Evolutionary conservation across 2,797 vertebrate genomes (phyloP).

Genomic region (Alauda arvensis): DNA sequence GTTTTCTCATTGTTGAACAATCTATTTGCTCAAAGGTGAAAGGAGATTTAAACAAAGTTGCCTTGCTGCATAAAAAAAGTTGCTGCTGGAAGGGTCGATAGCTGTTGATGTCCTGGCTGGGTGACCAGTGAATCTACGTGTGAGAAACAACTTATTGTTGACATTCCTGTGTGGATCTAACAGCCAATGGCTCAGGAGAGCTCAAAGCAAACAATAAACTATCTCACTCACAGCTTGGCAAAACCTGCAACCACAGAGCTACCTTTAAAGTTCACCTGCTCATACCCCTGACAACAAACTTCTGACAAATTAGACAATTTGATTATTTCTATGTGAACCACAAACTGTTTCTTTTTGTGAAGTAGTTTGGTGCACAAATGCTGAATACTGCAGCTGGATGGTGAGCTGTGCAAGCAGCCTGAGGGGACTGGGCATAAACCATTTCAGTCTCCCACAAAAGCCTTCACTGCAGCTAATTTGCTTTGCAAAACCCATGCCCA

Average conservation of each 20-base stretch:
- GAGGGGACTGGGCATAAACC: background rate
- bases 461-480: background rate
- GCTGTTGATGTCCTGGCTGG: background rate
- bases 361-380: background rate
- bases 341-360: background rate
- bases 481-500: background rate
- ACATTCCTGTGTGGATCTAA: background rate
- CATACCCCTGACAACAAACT: background rate
- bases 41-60: background rate
- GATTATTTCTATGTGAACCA: background rate
- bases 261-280: background rate
- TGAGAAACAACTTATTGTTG: background rate
- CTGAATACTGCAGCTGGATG: background rate
- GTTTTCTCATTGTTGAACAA: background rate
- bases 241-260: background rate
- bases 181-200: background rate
- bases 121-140: background rate
- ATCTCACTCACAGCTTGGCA: background rate
- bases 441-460: background rate
- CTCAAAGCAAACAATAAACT: background rate
- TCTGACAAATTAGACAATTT: background rate
- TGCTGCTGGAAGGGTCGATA: background rate
- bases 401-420: background rate
- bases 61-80: background rate
- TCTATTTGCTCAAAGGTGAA: background rate